Evolutionary conservation across 92 coral and sea anemone genomes (phyloP).

Genomic region (Porites lobata): DNA sequence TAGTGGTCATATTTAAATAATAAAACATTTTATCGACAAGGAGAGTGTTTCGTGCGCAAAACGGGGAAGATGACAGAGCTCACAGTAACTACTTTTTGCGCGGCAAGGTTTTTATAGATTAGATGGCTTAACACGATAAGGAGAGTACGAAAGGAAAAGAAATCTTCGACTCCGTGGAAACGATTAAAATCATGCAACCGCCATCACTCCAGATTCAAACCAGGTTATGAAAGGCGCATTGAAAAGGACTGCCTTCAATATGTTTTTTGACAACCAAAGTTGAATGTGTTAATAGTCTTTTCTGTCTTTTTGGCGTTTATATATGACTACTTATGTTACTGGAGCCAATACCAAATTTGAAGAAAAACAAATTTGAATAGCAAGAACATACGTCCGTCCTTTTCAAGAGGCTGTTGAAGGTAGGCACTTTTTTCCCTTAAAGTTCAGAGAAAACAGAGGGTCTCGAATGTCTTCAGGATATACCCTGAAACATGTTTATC

Average conservation of each 20-base stretch:
- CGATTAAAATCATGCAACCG: background rate
- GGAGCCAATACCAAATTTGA: background rate
- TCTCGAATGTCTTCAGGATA: too few species aligned
- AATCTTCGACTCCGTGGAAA: background rate
- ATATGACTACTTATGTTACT: constrained; percentile 3
- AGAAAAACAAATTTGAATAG: background rate
- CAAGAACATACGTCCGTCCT: too few species aligned
- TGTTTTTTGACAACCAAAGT: constrained; percentile 13
- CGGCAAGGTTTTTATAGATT: constrained; percentile 25
- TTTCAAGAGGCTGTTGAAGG: too few species aligned
- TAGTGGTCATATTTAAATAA: background rate
- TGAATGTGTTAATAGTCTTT: constrained; percentile 13
- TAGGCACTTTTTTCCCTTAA: constrained; percentile 3
- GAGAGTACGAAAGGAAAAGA: background rate
- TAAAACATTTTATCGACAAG: background rate
- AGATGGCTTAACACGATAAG: constrained; percentile 33
- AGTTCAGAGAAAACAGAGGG: too few species aligned
- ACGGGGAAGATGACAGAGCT: constrained; percentile 4
- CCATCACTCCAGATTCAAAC: background rate
- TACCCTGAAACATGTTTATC: background rate
- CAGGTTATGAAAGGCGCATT: constrained; percentile 12
- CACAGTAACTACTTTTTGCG: constrained; percentile 23
- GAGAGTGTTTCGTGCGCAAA: constrained; percentile 22
- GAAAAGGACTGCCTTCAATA: background rate
- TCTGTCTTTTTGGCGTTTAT: constrained; percentile 4